Evolutionary conservation across 64 coral and sea anemone genomes (phyloP).

Genomic region (Acropora tenuis): DNA sequence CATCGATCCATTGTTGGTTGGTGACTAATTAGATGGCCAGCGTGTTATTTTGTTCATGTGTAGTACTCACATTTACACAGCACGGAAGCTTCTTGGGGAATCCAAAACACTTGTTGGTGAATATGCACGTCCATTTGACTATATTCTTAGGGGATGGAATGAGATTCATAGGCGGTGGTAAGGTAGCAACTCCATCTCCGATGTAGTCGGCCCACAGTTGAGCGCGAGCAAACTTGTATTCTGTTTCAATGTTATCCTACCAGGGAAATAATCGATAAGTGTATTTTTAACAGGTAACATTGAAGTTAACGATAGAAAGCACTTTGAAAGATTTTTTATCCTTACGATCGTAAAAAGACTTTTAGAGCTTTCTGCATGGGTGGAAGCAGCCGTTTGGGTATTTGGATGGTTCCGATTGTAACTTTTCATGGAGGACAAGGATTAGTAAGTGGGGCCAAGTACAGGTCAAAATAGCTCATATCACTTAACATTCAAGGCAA

Average conservation of each 20-base stretch:
- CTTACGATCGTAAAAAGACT: too few relatives aligned
- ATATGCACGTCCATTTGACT: slow-evolving; percentile 53
- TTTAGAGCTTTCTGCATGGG: too few relatives aligned
- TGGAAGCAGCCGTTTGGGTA: too few relatives aligned
- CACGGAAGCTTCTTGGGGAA: slow-evolving; percentile 64
- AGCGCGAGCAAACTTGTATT: slow-evolving; percentile 96
- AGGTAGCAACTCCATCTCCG: slow-evolving; percentile 85
- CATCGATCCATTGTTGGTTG: too few relatives aligned
- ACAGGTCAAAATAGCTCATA: too few relatives aligned
- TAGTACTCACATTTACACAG: slow-evolving; percentile 54
- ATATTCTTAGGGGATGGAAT: slow-evolving; percentile 91
- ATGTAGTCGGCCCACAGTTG: slow-evolving; percentile 98
- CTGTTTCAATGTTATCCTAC: slow-evolving; percentile 97
- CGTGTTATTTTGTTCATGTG: neutral
- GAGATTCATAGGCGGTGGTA: slow-evolving; percentile 92
- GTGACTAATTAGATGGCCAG: neutral
- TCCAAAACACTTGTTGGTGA: slow-evolving; percentile 79
- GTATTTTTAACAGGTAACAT: neutral
- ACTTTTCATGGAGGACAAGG: too few relatives aligned
- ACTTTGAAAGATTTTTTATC: too few relatives aligned
- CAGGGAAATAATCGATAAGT: neutral
- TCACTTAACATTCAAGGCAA: too few relatives aligned
- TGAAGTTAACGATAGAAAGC: too few relatives aligned
- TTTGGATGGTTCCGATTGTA: too few relatives aligned
- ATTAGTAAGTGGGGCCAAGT: too few relatives aligned